Percentiles rank a stretch among this genome's conserved stretches.
These are phyloP conservation scores for Protomyctophum bolini DNA, from an alignment of 2,113 vertebrate genomes.

Conservation along the genomic window DNA sequence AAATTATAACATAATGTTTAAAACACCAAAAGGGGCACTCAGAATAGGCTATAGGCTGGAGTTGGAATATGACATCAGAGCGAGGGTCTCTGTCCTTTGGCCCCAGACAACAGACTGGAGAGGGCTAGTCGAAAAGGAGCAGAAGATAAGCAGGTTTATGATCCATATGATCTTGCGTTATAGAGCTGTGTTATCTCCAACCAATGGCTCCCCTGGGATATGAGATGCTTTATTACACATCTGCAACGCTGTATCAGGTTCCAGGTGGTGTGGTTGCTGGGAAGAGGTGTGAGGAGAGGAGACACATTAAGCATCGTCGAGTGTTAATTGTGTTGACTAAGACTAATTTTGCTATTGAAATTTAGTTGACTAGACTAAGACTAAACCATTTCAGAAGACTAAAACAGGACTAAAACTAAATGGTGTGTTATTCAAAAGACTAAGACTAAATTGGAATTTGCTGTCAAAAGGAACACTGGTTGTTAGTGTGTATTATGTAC, in stretches of 20 bases:
- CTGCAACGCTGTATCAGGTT: slow-evolving; percentile 60
- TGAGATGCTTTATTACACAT: slow-evolving; percentile 71
- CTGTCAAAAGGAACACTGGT: background rate
- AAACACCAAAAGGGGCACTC: too few species aligned
- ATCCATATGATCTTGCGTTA: slow-evolving; percentile 67
- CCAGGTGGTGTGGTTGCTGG: slow-evolving; percentile 44
- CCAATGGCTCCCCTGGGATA: slow-evolving; percentile 71
- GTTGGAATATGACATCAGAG: slow-evolving; percentile 35
- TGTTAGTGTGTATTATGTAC: slow-evolving; percentile 36
- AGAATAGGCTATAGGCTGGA: slow-evolving; percentile 29
- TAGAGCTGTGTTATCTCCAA: slow-evolving; percentile 63
- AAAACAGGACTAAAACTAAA: too few species aligned
- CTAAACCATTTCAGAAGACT: too few species aligned
- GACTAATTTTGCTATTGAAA: too few species aligned
- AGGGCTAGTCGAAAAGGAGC: slow-evolving; percentile 62
- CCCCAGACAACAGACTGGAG: slow-evolving; percentile 42
- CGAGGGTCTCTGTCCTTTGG: slow-evolving; percentile 39
- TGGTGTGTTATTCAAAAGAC: too few species aligned
- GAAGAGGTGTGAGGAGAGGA: slow-evolving; percentile 21
- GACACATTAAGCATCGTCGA: slow-evolving; percentile 18
- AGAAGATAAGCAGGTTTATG: slow-evolving; percentile 76
- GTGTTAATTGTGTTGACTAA: too few species aligned
- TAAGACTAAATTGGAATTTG: too few species aligned
- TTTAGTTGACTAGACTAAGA: too few species aligned
- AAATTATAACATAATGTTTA: too few species aligned